phyloP scores from a whole-genome alignment of 2,113 vertebrate species.

The Desmodus rotundus region DNA sequence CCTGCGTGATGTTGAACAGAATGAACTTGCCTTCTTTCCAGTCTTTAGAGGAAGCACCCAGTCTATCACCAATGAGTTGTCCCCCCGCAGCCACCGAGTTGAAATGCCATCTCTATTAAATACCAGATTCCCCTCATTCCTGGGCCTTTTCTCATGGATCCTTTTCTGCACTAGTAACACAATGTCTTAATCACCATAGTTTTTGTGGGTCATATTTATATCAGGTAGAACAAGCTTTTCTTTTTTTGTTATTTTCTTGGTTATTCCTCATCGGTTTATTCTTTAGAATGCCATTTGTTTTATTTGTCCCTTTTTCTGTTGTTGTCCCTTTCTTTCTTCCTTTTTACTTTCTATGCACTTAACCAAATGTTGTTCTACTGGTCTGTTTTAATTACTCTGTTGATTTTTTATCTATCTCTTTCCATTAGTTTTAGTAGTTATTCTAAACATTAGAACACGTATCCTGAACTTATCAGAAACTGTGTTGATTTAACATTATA shows the following conservation, averaged over 20 bases:
- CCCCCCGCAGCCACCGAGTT: not conserved
- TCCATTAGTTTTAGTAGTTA: conserved; percentile 9
- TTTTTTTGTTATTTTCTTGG: not conserved
- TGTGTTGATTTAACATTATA: not conserved
- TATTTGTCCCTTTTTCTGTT: not conserved
- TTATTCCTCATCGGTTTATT: not conserved
- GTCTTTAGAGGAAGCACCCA: not conserved
- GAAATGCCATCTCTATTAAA: conserved; percentile 5
- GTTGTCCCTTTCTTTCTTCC: not conserved
- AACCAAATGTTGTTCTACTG: not conserved
- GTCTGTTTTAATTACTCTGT: not conserved
- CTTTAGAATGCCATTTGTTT: not conserved
- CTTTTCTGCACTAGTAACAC: not conserved
- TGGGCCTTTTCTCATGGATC: not conserved
- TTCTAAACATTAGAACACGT: not conserved
- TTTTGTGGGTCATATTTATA: not conserved
- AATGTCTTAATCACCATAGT: not conserved
- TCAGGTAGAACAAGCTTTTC: not conserved
- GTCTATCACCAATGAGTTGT: not conserved
- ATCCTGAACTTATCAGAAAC: not conserved
- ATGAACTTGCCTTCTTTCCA: not conserved
- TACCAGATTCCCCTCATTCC: not conserved
- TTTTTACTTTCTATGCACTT: not conserved
- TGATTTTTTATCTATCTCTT: not conserved
- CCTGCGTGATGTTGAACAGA: not conserved